Evolutionary conservation across 2,888 invertebrate genomes (phyloP), one percentile per base, ranked within the genome.

Genomic region (Vesta saturnalis): DNA sequence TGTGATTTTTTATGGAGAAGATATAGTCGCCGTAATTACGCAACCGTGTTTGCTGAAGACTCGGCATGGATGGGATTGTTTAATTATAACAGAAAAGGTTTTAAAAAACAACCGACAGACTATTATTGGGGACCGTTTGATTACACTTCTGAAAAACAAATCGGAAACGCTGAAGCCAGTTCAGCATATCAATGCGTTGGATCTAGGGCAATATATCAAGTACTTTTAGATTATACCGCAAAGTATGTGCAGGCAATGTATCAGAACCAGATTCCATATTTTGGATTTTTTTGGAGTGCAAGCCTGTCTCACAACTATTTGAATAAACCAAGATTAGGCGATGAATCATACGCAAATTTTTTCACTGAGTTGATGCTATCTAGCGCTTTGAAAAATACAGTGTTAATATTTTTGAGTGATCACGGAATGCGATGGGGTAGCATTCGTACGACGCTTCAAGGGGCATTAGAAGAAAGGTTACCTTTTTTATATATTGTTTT

Each of bases 341-440:
- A 97, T 77, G 84, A 87, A 0, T 84, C 87, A 55, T 90, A 92
- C 76, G 80, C 85, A 72, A 77, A 83, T 0, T 88, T 93, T 77
- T 83, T 96, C 60, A 81, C 83, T 69, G 82, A 85, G 65, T 80
- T 92, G 58, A 83, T 88, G 43, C 75, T 82, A 0, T 80, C 85
- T 1, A 85, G 86, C 0, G 83, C 88, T 62, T 83, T 94, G 60
- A 88, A 93, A 59, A 86, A 89, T 21, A 94, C 94, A 0, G 86
- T 90, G 49, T 76, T 92, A n/a, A 85, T 95, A 60, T 79, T 88
- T 47, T 86, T 96, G 85, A 96, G 96, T 81, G 97, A 97, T 80
- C 97, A 97, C 79, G 97, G 97, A 0, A 90, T 95, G 66, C 86
- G 96, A 69, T 96, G 93, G 91, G 96, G 96, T 1, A 87, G 87